Conservation (phyloP, 1,140 invertebrate genomes). For the Trachymyrmex septentrionalis region DNA sequence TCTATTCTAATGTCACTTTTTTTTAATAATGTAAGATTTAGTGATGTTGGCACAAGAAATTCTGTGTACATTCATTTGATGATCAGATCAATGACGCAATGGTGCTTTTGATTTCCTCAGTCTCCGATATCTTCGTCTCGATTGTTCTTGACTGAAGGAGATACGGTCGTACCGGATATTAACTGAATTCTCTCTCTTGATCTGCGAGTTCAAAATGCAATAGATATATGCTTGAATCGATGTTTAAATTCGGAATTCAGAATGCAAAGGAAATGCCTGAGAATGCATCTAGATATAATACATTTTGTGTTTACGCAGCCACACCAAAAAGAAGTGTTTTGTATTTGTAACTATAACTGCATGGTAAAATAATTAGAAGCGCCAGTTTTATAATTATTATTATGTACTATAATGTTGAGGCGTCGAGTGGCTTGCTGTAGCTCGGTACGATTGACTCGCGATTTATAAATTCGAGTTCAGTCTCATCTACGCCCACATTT, state of each 20-base stretch:
- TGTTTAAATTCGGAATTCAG: not conserved
- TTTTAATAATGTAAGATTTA: not conserved
- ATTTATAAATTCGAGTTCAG: too few species aligned
- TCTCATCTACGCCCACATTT: too few species aligned
- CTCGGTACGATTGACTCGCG: too few species aligned
- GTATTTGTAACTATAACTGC: too few species aligned
- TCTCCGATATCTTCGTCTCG: conserved; percentile 34
- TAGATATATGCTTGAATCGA: not conserved
- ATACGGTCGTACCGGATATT: conserved; percentile 44
- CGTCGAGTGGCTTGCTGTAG: too few species aligned
- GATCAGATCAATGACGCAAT: not conserved
- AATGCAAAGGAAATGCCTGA: conserved; percentile 1
- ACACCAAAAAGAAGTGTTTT: too few species aligned
- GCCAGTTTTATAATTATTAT: too few species aligned
- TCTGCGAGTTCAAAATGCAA: conserved; percentile 6
- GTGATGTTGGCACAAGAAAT: not conserved
- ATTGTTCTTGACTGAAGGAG: conserved; percentile 33
- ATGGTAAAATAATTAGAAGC: too few species aligned
- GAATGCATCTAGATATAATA: not conserved
- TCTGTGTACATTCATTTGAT: not conserved
- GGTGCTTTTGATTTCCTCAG: conserved; percentile 37
- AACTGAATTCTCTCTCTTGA: conserved; percentile 33
- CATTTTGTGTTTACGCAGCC: not conserved
- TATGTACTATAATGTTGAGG: too few species aligned
- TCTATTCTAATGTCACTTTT: not conserved